These are phyloP conservation scores for Chydorus sphaericus DNA, from an alignment of 2,888 invertebrate genomes.

Conservation along the genomic window DNA sequence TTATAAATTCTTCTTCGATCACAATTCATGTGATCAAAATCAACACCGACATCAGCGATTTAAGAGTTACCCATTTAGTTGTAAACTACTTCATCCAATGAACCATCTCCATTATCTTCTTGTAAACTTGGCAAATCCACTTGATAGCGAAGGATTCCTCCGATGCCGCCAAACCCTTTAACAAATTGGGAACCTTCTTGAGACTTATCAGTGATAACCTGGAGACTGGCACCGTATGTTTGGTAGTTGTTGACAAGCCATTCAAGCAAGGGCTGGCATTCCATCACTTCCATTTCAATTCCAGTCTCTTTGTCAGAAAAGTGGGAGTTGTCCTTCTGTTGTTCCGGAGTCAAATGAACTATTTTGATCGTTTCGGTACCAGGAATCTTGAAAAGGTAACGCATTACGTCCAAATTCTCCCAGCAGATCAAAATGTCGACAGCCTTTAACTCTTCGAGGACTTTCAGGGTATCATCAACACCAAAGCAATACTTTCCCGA, in stretches of 20 bases:
- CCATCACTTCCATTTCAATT: slow-evolving; percentile 92
- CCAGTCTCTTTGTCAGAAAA: slow-evolving; percentile 99
- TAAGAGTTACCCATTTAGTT: slow-evolving; percentile 92
- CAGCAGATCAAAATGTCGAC: slow-evolving; percentile 98
- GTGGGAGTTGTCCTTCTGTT: slow-evolving; percentile 97
- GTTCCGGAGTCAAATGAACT: slow-evolving; percentile 89
- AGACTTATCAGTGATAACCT: slow-evolving; percentile 98
- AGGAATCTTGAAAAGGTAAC: slow-evolving; percentile 70
- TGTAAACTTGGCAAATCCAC: slow-evolving; percentile 98
- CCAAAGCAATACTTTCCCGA: slow-evolving; percentile 99
- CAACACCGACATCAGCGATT: slow-evolving; percentile 25
- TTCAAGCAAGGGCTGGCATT: slow-evolving; percentile 91
- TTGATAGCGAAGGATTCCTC: slow-evolving; percentile 97
- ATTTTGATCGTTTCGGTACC: slow-evolving; percentile 55
- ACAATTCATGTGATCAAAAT: no score
- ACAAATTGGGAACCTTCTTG: slow-evolving; percentile 99
- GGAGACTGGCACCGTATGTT: slow-evolving; percentile 93
- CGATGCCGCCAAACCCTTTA: slow-evolving; percentile 97
- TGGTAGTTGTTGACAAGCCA: slow-evolving; percentile 99
- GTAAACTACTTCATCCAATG: slow-evolving; percentile 68
- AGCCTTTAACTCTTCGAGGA: slow-evolving; percentile 90
- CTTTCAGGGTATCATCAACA: slow-evolving; percentile 91
- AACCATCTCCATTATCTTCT: slow-evolving; percentile 57
- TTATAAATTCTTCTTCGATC: no score
- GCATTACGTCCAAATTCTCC: slow-evolving; percentile 98